Conservation (phyloP, 2,113 vertebrate genomes). For the Syngnathus scovelli region DNA sequence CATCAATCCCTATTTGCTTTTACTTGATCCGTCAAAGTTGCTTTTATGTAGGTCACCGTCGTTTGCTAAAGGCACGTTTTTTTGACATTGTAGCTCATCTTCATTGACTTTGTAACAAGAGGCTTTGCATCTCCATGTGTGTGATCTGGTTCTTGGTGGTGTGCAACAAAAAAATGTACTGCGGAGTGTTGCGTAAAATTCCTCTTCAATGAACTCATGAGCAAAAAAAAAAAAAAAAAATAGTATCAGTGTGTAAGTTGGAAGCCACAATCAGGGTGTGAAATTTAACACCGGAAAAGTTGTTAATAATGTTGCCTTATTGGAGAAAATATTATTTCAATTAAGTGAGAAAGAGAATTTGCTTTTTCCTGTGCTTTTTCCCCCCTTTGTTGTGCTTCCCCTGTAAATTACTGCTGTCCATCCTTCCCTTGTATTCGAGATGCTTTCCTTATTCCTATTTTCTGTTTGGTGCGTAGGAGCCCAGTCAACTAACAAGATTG, state of each 20-base stretch:
- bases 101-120: not conserved
- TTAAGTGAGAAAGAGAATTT: not conserved
- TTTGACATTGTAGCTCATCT: not conserved
- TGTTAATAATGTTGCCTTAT: no score
- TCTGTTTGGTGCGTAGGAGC: conserved; percentile 49
- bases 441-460: conserved; percentile 6
- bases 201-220: not conserved
- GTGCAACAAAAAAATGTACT: not conserved
- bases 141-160: not conserved
- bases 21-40: not conserved
- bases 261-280: no score
- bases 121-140: no score
- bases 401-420: not conserved
- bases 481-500: conserved; percentile 31
- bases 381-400: not conserved
- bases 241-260: not conserved
- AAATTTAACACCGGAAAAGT: not conserved
- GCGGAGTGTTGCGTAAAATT: no score
- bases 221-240: not conserved
- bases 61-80: not conserved
- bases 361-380: not conserved
- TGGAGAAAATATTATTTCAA: no score
- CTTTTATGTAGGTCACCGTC: not conserved
- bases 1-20: not conserved
- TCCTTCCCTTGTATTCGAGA: conserved; percentile 3